A percentile compares a stretch with the other conserved stretches of the same genome.
phyloP scores from a whole-genome alignment of 2,113 vertebrate genomes.

The Athene noctua region DNA sequence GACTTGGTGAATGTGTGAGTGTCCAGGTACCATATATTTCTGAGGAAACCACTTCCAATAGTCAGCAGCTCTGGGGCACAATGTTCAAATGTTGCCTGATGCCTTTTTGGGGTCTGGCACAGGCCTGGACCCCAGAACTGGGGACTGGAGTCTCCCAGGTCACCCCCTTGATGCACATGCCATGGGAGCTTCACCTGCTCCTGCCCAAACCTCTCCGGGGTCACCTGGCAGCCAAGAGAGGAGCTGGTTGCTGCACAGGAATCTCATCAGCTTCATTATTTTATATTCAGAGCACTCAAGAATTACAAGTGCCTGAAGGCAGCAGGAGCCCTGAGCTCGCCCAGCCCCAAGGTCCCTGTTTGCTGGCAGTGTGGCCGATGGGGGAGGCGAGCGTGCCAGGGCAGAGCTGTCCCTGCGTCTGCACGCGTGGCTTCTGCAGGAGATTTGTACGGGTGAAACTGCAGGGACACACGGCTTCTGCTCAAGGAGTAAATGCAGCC shows the following conservation, averaged over 20 bases:
- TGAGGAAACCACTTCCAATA: not conserved
- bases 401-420: not conserved
- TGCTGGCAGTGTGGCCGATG: not conserved
- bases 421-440: accelerated
- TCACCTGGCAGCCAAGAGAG: not conserved
- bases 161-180: accelerated
- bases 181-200: not conserved
- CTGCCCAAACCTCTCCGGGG: not conserved
- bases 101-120: not conserved
- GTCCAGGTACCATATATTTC: no score
- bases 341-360: not conserved
- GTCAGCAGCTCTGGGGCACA: not conserved
- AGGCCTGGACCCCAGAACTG: not conserved
- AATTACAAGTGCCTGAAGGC: not conserved
- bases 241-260: not conserved
- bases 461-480: accelerated
- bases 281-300: not conserved
- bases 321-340: not conserved
- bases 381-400: not conserved
- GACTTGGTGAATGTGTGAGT: no score
- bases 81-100: not conserved
- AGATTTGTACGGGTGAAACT: not conserved
- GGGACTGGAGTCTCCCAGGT: not conserved
- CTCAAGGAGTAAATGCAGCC: not conserved
- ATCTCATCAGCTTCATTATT: not conserved